phyloP scores from a whole-genome alignment of 35 echinoderm and acorn worm genomes.

The Holothuria glaberrima region DNA sequence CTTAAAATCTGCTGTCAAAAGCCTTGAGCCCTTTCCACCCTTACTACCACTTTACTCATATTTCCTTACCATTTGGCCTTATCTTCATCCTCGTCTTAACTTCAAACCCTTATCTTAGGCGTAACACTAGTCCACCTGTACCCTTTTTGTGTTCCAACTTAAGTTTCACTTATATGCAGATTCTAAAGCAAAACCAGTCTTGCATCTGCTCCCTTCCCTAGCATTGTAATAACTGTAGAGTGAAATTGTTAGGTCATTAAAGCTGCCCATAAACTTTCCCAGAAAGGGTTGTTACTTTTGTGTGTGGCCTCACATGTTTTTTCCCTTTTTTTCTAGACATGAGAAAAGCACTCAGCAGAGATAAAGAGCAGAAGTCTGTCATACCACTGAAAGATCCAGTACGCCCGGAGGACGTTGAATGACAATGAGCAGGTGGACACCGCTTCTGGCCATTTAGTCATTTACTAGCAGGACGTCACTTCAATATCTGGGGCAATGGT shows the following conservation, averaged over 20 bases:
- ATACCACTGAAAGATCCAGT: constrained; percentile 90
- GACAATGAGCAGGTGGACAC: constrained; percentile 90
- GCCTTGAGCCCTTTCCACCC: too few relatives aligned
- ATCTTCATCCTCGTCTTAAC: too few relatives aligned
- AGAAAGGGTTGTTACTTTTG: neutral
- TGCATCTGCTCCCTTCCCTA: neutral
- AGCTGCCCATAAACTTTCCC: too few relatives aligned
- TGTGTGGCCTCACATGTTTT: neutral
- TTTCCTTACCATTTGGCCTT: too few relatives aligned
- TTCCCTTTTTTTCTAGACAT: constrained; percentile 74
- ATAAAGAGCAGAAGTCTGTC: constrained; percentile 95
- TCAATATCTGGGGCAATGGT: too few relatives aligned
- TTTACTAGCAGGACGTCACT: neutral
- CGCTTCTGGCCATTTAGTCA: constrained; percentile 41
- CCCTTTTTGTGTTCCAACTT: too few relatives aligned
- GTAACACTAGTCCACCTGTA: too few relatives aligned
- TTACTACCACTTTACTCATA: too few relatives aligned
- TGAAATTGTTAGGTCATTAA: neutral
- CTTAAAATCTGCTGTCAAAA: too few relatives aligned
- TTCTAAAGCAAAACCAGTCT: neutral
- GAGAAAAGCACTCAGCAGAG: constrained; percentile 91
- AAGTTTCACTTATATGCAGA: too few relatives aligned
- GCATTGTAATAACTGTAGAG: neutral
- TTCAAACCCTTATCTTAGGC: too few relatives aligned
- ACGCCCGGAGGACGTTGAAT: constrained; percentile 97